phyloP scores from a whole-genome alignment of 1,140 invertebrate genomes.

The Brachionus sp. region DNA sequence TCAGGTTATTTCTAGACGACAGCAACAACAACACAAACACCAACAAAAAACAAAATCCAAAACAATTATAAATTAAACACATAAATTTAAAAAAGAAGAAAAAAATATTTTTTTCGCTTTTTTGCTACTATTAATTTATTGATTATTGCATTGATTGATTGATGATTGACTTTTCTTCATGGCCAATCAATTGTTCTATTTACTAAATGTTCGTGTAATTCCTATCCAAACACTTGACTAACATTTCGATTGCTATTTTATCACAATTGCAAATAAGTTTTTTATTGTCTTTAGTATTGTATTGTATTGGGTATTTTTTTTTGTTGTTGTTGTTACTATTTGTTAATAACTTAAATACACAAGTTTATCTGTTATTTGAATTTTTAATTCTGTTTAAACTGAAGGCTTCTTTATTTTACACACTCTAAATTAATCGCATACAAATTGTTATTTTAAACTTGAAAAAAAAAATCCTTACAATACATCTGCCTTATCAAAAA shows the following conservation, averaged over 20 bases:
- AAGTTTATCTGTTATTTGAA: neutral
- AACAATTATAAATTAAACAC: too few relatives aligned
- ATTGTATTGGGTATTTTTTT: too few relatives aligned
- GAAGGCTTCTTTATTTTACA: neutral
- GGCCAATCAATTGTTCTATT: neutral
- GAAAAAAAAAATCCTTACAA: neutral
- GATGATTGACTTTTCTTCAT: neutral
- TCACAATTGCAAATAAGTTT: neutral
- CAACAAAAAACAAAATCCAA: too few relatives aligned
- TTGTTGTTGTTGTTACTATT: too few relatives aligned
- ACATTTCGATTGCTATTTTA: neutral
- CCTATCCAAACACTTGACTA: conserved; percentile 18
- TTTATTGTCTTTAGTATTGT: neutral
- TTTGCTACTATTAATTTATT: too few relatives aligned
- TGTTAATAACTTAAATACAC: conserved; percentile 22
- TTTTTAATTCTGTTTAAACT: neutral
- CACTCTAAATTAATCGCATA: neutral
- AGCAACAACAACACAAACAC: too few relatives aligned
- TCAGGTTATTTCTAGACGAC: conserved; percentile 8
- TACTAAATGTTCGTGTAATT: neutral
- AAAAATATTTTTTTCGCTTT: neutral
- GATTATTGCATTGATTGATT: neutral
- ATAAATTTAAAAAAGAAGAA: too few relatives aligned
- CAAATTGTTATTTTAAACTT: neutral
- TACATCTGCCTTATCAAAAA: neutral